phyloP scores from a whole-genome alignment of 2,113 vertebrate species.

The Poicephalus meyeri region DNA sequence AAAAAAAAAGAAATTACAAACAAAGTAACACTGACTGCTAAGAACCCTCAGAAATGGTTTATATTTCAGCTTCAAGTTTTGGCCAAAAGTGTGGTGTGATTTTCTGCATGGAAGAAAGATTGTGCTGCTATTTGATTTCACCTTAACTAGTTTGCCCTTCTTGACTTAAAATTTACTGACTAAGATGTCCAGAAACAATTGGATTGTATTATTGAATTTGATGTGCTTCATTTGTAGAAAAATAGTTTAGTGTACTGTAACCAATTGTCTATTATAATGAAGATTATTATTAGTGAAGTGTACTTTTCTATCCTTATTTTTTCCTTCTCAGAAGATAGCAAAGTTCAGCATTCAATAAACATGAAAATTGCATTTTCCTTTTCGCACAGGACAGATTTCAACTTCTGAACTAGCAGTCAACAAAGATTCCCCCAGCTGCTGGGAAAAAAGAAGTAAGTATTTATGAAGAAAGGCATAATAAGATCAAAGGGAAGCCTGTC shows the following conservation, averaged over 20 bases:
- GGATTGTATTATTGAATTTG: neutral
- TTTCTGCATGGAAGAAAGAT: neutral
- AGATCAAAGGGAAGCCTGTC: conserved; percentile 66
- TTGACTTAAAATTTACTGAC: neutral
- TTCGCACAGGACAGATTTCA: conserved; percentile 50
- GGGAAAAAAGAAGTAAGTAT: conserved; percentile 47
- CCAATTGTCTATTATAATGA: neutral
- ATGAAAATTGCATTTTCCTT: conserved; percentile 37
- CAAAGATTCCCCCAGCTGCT: conserved; percentile 54
- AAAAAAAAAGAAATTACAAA: neutral
- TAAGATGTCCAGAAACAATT: neutral
- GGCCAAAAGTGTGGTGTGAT: accelerated
- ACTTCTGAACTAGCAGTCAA: conserved; percentile 58
- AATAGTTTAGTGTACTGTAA: neutral
- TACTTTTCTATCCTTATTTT: conserved; percentile 9
- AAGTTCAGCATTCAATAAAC: conserved; percentile 4
- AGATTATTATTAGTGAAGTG: conserved; percentile 10
- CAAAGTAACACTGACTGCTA: neutral
- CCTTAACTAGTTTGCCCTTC: neutral
- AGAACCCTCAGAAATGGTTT: neutral
- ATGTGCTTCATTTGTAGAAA: neutral
- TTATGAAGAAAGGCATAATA: conserved; percentile 68
- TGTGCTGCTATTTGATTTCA: neutral
- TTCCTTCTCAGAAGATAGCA: neutral
- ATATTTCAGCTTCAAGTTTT: neutral